Percentiles rank a stretch among this genome's conserved stretches.
Evolutionary conservation across 2,797 vertebrate species (phyloP).

Genomic region (Takifugu ocellatus): DNA sequence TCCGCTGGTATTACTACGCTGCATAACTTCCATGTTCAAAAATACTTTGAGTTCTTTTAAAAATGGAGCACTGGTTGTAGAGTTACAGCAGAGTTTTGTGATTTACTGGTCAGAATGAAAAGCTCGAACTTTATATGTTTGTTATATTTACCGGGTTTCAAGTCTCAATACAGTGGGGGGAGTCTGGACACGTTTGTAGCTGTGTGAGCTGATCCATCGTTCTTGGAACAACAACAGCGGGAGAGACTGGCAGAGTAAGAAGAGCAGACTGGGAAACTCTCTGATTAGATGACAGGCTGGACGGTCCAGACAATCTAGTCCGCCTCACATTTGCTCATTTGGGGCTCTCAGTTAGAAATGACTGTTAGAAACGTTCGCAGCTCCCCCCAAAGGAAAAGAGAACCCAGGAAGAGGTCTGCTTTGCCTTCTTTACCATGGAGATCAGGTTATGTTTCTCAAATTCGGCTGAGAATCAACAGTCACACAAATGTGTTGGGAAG

Average conservation of each 20-base stretch:
- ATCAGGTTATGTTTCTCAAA: conserved; percentile 16
- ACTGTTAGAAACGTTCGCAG: conserved; percentile 44
- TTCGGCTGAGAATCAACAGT: not conserved
- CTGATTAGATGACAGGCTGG: conserved; percentile 69
- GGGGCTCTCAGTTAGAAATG: conserved; percentile 50
- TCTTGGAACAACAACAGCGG: conserved; percentile 56
- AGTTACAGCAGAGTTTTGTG: too few relatives aligned
- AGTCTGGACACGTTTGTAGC: conserved; percentile 34
- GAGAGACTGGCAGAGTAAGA: conserved; percentile 59
- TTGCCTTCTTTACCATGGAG: conserved; percentile 33
- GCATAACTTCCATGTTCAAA: too few relatives aligned
- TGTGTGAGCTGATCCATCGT: conserved; percentile 55
- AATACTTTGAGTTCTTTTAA: too few relatives aligned
- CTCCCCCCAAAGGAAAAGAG: conserved; percentile 51
- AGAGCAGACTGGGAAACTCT: conserved; percentile 54
- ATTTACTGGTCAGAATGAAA: too few relatives aligned
- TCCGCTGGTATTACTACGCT: too few relatives aligned
- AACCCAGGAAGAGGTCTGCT: conserved; percentile 56
- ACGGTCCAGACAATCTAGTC: conserved; percentile 63
- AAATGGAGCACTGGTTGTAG: too few relatives aligned
- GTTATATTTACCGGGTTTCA: too few relatives aligned
- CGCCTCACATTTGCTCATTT: conserved; percentile 65
- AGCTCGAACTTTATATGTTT: too few relatives aligned
- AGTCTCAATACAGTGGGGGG: not conserved
- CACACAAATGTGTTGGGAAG: too few relatives aligned